Base-by-base conservation (phyloP, 2,797 vertebrate species). In the Allobates femoralis region DNA sequence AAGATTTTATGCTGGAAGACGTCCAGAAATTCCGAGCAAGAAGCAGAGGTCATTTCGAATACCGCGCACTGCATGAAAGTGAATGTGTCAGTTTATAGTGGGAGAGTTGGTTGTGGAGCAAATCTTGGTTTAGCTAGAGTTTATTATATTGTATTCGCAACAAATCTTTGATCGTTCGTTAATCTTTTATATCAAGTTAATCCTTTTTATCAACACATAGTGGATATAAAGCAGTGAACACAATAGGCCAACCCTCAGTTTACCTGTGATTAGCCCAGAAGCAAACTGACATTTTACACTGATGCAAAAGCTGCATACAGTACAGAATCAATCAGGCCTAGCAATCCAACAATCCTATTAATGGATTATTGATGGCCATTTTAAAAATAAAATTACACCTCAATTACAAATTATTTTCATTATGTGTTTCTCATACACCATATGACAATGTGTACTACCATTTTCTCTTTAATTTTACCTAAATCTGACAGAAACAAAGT, bases 1-100 rank as follows among this genome's bases (percentile, higher is more conserved):
- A 81, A 76, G 79, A 74, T 76, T 82, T 58, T 14, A 50, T 60
- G 23, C 28, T 86, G 85, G 85, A 82, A 30, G 32, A 28, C 16
- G 16, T 86, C 79, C 85, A 83, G 79, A 86, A 74, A 82, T 82
- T 86, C 71, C 26, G 6, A 81, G 32, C 79, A 56, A 82, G 73
- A 67, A 21, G 30, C 83, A 85, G 50, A 85, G 66, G 79, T 86
- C 85, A 86, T 56, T 86, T 19, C 7, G 74, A 55, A 76, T 66
- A 37, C 56, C 32, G 46, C 19, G 37, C 51, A 58, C 37, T 60
- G n/a, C 53, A 69, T 19, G 21, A 19, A 73, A 74, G 55, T 21
- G 34, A 83, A 41, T 28, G 30, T 23, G 26, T 69, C 18, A 37
- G 23, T 69, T 37, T 62, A 37, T 23, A 71, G 69, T 56, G 51